Percentiles rank a stretch among this genome's conserved stretches.
Conservation (phyloP, 2,113 vertebrate species). For the Opisthocomus hoazin region DNA sequence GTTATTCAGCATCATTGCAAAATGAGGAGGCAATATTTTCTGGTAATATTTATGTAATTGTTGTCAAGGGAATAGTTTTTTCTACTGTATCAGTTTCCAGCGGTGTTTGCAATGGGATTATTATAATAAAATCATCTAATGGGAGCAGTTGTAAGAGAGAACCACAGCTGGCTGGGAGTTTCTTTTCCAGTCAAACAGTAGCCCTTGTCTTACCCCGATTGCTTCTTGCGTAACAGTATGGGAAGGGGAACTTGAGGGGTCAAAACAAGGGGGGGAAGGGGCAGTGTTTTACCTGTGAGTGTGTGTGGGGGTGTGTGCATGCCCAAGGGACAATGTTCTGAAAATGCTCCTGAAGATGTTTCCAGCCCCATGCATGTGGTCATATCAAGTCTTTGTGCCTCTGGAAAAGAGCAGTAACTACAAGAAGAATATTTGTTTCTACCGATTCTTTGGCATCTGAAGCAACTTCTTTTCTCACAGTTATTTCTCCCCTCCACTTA, state of each 20-base stretch:
- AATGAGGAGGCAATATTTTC: not conserved
- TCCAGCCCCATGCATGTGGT: rapidly evolving
- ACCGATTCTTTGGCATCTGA: not conserved
- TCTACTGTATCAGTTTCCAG: not conserved
- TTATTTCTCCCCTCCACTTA: not conserved
- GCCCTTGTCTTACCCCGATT: rapidly evolving
- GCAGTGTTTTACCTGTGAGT: not conserved
- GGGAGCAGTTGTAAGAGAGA: not conserved
- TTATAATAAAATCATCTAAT: not conserved
- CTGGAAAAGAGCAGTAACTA: not conserved
- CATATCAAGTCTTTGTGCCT: not conserved
- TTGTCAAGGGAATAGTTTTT: not conserved
- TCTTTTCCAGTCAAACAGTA: not conserved
- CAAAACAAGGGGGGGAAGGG: not conserved
- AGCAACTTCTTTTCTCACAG: not conserved
- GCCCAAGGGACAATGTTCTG: not conserved
- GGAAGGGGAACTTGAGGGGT: not conserved
- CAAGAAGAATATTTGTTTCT: not conserved
- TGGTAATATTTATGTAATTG: not conserved
- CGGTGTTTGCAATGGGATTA: not conserved
- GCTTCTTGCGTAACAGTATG: not conserved
- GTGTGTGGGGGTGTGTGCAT: rapidly evolving
- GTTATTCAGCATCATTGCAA: not conserved
- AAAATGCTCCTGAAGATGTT: not conserved
- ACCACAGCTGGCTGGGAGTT: not conserved